Evolutionary conservation across 1,140 invertebrate genomes (phyloP), one percentile per base, ranked within the genome.

Genomic region (Solenopsis fugax): DNA sequence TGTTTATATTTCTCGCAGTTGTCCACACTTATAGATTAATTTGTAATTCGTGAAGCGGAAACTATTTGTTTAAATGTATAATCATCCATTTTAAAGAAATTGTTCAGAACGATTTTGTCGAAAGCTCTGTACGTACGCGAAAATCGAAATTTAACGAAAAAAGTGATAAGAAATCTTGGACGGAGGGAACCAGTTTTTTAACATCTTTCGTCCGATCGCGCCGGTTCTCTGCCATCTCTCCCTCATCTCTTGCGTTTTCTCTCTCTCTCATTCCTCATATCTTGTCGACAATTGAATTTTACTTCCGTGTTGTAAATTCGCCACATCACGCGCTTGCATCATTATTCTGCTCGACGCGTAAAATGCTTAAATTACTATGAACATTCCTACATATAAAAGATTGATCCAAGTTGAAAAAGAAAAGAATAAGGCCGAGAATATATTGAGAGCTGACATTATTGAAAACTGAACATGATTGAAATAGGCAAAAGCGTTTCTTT

Each of bases 101-200:
- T 41, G 65, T 87, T 13, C 10, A 13, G 5, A 62, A 12, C 0
- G 16, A 67, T n/a, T 21, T 69, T 69, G 4, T 21, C 41, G 16
- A 37, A n/a, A 67, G n/a, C 9, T 6, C 0, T 3, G 7, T 71
- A 24, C 41, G 13, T 29, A 71, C 58, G 85, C 75, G 64, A 62
- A 86, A 86, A 86, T 90, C 86, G 81, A 86, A 88, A 90, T 88
- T 90, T 88, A 90, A 81, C 81, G 81, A 90, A 90, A 78, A 88
- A 90, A 52, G 50, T 86, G 73, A 90, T 82, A 77, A 85, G 71
- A 90, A 90, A 87, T 56, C 71, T 86, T 67, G 82, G 29, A 69
- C 54, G 81, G 85, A 90, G 90, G 89, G 89, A 93, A 93, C 93
- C 93, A 93, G 93, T 93, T 93, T 92, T 92, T 93, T 92, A 90